Conservation (phyloP, 2,888 invertebrate species). For the Cantharis flavilabris region DNA sequence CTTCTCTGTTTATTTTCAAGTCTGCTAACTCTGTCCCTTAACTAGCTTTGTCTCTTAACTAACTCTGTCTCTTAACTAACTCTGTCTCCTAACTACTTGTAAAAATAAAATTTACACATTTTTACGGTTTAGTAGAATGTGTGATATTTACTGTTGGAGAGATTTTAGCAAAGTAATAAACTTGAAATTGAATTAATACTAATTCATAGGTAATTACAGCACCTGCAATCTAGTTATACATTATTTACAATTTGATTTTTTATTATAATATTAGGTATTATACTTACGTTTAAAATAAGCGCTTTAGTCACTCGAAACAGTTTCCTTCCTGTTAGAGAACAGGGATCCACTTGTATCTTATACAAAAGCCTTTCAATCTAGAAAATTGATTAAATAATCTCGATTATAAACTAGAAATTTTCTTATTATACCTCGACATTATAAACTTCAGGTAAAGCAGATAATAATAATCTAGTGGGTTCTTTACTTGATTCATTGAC, state of each 20-base stretch:
- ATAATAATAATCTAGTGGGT: constrained; percentile 49
- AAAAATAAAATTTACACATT: neutral
- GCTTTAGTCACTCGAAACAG: constrained; percentile 50
- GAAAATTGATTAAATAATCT: constrained; percentile 17
- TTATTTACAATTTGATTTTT: neutral
- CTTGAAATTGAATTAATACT: constrained; percentile 60
- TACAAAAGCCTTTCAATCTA: constrained; percentile 48
- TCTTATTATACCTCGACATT: constrained; percentile 51
- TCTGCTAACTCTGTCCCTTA: too few relatives aligned
- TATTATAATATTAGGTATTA: constrained; percentile 26
- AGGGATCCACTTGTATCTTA: constrained; percentile 47
- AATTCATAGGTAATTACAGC: constrained; percentile 70
- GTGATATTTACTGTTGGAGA: neutral
- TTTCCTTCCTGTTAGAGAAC: constrained; percentile 49
- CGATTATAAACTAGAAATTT: neutral
- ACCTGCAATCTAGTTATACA: constrained; percentile 53
- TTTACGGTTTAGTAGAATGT: neutral
- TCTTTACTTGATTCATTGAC: constrained; percentile 51
- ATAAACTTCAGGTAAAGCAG: constrained; percentile 53
- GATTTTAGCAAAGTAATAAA: neutral
- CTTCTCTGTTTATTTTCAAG: too few relatives aligned
- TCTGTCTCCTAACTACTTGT: neutral
- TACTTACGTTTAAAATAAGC: constrained; percentile 48
- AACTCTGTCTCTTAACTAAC: too few relatives aligned
- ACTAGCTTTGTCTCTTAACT: too few relatives aligned